Percentiles rank a stretch among this genome's conserved stretches.
These are phyloP conservation scores for Mirounga angustirostris DNA, from an alignment of 2,113 vertebrate genomes.

Conservation along the genomic window DNA sequence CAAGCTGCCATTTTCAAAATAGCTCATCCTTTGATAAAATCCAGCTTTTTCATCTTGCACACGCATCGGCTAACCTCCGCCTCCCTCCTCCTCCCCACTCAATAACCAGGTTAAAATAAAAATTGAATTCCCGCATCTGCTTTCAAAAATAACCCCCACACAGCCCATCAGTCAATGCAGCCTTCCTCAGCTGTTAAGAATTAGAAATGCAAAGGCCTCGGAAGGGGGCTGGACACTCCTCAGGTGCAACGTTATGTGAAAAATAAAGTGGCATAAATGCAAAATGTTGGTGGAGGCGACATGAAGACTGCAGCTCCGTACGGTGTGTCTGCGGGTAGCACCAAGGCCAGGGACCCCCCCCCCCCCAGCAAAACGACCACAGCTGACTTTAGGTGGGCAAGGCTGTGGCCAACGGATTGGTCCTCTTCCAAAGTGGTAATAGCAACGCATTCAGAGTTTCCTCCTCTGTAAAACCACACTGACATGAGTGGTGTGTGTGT, in stretches of 20 bases:
- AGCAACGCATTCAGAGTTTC: neutral
- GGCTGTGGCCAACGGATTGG: neutral
- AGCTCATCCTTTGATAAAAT: constrained; percentile 53
- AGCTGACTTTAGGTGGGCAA: too few species aligned
- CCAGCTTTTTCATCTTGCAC: constrained; percentile 42
- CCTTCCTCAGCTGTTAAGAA: constrained; percentile 7
- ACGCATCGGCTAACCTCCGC: neutral
- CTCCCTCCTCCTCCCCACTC: constrained; percentile 46
- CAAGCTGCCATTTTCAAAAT: neutral
- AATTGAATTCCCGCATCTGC: constrained; percentile 75
- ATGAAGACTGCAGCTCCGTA: fast-evolving
- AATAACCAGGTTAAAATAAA: constrained; percentile 80
- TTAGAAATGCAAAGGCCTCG: neutral
- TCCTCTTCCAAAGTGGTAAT: neutral
- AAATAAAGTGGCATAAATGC: neutral
- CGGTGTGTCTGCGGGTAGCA: fast-evolving
- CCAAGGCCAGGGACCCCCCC: too few species aligned
- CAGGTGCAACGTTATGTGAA: neutral
- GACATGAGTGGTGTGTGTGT: fast-evolving
- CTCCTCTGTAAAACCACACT: fast-evolving
- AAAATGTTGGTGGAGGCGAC: neutral
- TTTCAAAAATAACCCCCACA: constrained; percentile 52
- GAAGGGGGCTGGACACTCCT: neutral
- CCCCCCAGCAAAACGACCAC: fast-evolving
- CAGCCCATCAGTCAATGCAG: neutral